These are phyloP conservation scores for Styela plicata DNA, from an alignment of 23 tunicate genomes.

Conservation along the genomic window DNA sequence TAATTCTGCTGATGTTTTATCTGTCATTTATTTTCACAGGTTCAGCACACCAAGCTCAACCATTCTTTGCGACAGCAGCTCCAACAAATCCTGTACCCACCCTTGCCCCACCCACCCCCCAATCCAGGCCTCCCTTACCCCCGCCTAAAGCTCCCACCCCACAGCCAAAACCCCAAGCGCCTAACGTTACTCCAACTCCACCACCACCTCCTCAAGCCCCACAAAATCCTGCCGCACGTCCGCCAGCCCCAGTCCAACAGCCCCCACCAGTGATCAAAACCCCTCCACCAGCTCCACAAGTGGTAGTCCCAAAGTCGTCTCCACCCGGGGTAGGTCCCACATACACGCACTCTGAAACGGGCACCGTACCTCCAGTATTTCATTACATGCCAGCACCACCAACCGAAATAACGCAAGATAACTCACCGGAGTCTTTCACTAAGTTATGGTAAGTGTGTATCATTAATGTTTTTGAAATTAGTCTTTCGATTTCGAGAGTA, in stretches of 20 bases:
- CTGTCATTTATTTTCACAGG: neutral
- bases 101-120: neutral
- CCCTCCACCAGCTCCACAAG: constrained; percentile 14
- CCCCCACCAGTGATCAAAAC: constrained; percentile 10
- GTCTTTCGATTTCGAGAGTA: no score
- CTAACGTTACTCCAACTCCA: neutral
- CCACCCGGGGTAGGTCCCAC: constrained; percentile 64
- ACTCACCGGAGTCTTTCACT: constrained; percentile 83
- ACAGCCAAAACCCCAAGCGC: constrained; percentile 4
- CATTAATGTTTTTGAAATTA: no score
- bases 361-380: constrained; percentile 71
- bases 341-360: constrained; percentile 83
- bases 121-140: neutral
- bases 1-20: neutral
- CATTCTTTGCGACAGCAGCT: neutral
- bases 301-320: neutral
- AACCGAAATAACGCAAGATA: constrained; percentile 58
- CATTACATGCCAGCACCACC: constrained; percentile 99
- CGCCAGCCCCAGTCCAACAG: neutral
- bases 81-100: neutral
- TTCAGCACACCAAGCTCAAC: neutral
- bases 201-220: neutral
- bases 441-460: constrained; percentile 73
- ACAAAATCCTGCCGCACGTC: neutral
- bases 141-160: constrained; percentile 11